Evolutionary conservation across 2,113 vertebrate genomes (phyloP), one percentile per base, ranked within the genome.

Genomic region (Ictidomys tridecemlineatus): DNA sequence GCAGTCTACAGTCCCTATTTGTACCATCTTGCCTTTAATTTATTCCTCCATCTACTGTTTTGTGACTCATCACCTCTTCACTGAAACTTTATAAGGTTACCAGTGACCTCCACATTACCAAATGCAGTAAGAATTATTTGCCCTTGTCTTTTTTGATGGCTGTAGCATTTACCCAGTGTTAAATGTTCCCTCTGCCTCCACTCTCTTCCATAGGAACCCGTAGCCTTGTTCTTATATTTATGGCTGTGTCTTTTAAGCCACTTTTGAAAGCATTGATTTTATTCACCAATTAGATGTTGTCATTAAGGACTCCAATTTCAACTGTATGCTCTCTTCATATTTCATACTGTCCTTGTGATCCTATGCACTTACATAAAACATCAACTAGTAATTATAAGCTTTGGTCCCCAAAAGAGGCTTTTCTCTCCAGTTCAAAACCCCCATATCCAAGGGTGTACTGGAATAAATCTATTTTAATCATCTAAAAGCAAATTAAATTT

Each of bases 111-210:
- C 70, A 85, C 42, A 58, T 51, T 94, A 58, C 58, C 24, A 45
- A 97, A 89, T 80, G n/a, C 32, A 61, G 34, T 89, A 95, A 89
- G 28, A 18, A 58, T 72, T 45, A n/a, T 88, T 95, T 79, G 34
- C 6, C 30, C 20, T 39, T 92, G 74, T 89, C 37, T 77, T 94
- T 5, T 72, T 73, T 91, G 18, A 95, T 65, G 18, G 63, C 83
- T 85, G 30, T 30, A 74, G 39, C 53, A 79, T 93, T 87, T 93
- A 0, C 53, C 72, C 45, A 65, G 24, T 12, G 22, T 63, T 85
- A 34, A 93, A 58, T 70, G 17, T 51, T 79, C 7, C 37, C 26
- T 84, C 42, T 79, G 48, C 6, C 16, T 87, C 34, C 39, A 83
- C 76, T 78, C 58, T 74, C 48, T 82, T 90, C n/a, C 28, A 26